Conservation (phyloP, 2,888 invertebrate species). For the Oegoconia quadripuncta region DNA sequence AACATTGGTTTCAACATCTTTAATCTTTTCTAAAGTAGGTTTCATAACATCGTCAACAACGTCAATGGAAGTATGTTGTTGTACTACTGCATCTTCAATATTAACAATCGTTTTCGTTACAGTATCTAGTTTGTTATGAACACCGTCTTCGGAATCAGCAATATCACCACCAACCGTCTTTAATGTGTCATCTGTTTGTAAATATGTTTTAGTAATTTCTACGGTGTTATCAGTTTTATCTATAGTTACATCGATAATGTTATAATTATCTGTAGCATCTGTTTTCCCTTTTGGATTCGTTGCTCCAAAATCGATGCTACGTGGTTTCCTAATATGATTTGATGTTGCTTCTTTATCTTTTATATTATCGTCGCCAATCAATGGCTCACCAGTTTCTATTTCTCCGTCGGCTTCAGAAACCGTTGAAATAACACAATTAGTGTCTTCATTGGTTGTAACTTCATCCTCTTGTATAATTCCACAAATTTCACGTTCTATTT, state of each 20-base stretch:
- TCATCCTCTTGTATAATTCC: no score
- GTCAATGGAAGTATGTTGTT: not conserved
- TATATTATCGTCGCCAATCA: no score
- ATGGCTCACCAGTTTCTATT: not conserved
- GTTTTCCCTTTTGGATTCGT: not conserved
- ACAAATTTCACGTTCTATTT: no score
- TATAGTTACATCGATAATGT: not conserved
- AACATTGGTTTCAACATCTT: no score
- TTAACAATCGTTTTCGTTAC: not conserved
- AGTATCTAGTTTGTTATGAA: not conserved
- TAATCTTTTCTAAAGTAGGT: no score
- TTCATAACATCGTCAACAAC: no score
- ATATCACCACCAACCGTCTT: no score
- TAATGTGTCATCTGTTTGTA: no score
- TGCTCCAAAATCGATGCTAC: not conserved
- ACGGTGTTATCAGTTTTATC: conserved; percentile 1
- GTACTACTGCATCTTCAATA: not conserved
- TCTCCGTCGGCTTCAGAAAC: not conserved
- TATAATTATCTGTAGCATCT: not conserved
- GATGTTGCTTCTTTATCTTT: no score
- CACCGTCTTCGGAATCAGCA: conserved; percentile 3
- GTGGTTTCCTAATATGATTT: not conserved
- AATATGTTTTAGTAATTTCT: no score
- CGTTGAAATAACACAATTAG: no score
- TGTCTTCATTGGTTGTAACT: no score